Evolutionary conservation across 2,797 vertebrate genomes (phyloP).

Genomic region (Periophthalmus magnuspinnatus): DNA sequence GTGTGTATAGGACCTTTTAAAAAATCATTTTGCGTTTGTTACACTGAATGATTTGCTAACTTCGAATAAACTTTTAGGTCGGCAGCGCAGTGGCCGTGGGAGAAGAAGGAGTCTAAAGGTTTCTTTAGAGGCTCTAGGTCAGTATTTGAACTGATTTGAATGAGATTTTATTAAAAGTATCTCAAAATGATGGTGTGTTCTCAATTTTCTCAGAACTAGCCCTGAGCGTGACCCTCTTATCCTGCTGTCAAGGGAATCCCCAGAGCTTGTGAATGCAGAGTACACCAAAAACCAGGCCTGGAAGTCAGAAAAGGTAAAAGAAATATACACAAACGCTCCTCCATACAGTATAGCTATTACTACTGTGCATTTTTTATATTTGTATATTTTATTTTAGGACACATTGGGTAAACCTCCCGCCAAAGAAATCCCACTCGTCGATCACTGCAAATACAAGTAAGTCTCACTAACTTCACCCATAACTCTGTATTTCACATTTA

Average conservation of each 20-base stretch:
- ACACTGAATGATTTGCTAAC: not conserved
- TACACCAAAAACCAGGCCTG: slow-evolving; percentile 99
- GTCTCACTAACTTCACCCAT: not conserved
- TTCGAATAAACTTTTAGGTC: slow-evolving; percentile 73
- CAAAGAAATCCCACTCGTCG: slow-evolving; percentile 90
- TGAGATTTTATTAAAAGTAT: not conserved
- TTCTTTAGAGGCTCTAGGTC: slow-evolving; percentile 97
- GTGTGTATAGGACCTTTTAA: too few species aligned
- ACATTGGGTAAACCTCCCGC: slow-evolving; percentile 91
- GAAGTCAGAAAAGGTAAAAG: slow-evolving; percentile 93
- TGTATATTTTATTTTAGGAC: slow-evolving; percentile 79
- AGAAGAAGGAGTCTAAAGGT: slow-evolving; percentile 87
- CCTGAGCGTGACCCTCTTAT: slow-evolving; percentile 95
- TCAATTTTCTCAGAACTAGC: slow-evolving; percentile 82
- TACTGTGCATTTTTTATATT: not conserved
- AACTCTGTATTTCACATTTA: not conserved
- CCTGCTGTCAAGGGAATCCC: slow-evolving; percentile 88
- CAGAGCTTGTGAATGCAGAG: slow-evolving; percentile 91
- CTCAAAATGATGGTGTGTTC: not conserved
- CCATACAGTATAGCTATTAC: too few species aligned
- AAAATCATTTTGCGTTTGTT: too few species aligned
- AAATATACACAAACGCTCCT: not conserved
- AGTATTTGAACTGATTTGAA: slow-evolving; percentile 10
- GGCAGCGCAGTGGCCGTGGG: slow-evolving; percentile 90
- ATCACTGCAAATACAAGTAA: slow-evolving; percentile 98